phyloP scores from a whole-genome alignment of 2,797 vertebrate species.

The Hoplostethus mediterraneus region DNA sequence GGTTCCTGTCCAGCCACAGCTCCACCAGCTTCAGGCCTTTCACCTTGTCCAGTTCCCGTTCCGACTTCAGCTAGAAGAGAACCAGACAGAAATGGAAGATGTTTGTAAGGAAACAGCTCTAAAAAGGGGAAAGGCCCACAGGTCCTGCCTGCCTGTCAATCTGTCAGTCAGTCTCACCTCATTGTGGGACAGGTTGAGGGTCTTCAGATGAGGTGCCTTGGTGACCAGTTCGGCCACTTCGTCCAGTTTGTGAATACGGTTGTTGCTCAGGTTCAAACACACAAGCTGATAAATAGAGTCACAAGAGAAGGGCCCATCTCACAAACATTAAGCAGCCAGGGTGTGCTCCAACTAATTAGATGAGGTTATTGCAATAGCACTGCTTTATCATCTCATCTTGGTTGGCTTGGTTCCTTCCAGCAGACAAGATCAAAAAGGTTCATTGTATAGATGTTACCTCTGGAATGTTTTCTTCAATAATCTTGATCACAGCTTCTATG shows the following conservation, averaged over 20 bases:
- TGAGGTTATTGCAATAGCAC: not conserved
- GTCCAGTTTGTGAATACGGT: constrained; percentile 89
- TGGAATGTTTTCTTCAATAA: constrained; percentile 93
- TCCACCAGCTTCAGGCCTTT: constrained; percentile 92
- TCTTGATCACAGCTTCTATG: constrained; percentile 88
- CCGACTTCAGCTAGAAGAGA: constrained; percentile 85
- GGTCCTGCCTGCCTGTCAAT: not conserved
- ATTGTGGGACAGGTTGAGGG: constrained; percentile 91
- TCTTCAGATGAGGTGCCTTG: constrained; percentile 88
- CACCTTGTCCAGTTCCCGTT: constrained; percentile 90
- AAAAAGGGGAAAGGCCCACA: not conserved
- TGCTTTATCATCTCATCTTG: not conserved
- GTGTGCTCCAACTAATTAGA: no score
- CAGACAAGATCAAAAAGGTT: not conserved
- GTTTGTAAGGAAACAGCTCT: not conserved
- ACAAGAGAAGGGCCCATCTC: not conserved
- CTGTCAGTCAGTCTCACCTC: constrained; percentile 80
- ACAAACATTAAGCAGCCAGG: not conserved
- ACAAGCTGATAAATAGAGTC: constrained; percentile 78
- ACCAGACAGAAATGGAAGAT: constrained; percentile 1
- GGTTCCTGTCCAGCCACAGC: constrained; percentile 91
- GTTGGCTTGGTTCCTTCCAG: not conserved
- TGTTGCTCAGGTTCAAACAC: constrained; percentile 90
- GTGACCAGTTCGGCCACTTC: constrained; percentile 85
- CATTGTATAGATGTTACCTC: constrained; percentile 79